Conservation (phyloP, 2,888 invertebrate species). For the Lasioglossum oenotherae region DNA sequence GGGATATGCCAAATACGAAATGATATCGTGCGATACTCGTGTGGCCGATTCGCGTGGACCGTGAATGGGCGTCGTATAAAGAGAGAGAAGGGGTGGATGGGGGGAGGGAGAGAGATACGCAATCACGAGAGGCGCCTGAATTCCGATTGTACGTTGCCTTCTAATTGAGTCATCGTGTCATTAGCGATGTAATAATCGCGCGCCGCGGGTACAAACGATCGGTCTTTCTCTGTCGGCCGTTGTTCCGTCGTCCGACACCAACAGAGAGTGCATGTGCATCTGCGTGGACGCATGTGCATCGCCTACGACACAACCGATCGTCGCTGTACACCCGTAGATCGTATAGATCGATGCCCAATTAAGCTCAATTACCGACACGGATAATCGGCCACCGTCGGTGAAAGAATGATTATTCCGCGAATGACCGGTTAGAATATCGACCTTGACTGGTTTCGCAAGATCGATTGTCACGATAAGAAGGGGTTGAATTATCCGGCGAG, state of each 20-base stretch:
- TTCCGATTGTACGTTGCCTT: constrained; percentile 60
- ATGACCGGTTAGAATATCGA: constrained; percentile 59
- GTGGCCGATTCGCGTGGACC: neutral
- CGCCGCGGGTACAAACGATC: constrained; percentile 27
- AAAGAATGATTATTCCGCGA: constrained; percentile 68
- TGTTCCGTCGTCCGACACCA: neutral
- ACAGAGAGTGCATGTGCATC: neutral
- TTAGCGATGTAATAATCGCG: constrained; percentile 64
- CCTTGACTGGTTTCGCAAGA: constrained; percentile 68
- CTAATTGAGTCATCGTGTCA: constrained; percentile 78
- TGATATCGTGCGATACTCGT: constrained; percentile 29
- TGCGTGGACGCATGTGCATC: constrained; percentile 2
- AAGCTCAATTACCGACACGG: constrained; percentile 69
- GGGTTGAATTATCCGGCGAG: neutral
- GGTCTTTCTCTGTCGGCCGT: constrained; percentile 14
- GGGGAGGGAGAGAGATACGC: constrained; percentile 33
- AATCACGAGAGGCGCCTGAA: constrained; percentile 62
- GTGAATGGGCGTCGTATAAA: constrained; percentile 53
- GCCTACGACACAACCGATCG: constrained; percentile 4
- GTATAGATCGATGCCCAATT: constrained; percentile 71
- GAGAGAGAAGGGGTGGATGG: constrained; percentile 12
- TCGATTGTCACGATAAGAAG: constrained; percentile 47
- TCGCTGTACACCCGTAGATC: constrained; percentile 28
- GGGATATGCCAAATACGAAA: constrained; percentile 44
- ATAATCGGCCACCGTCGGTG: constrained; percentile 66